Evolutionary conservation across 2,888 invertebrate genomes (phyloP), one percentile per base, ranked within the genome.

Genomic region (Heteromurus nitidus): DNA sequence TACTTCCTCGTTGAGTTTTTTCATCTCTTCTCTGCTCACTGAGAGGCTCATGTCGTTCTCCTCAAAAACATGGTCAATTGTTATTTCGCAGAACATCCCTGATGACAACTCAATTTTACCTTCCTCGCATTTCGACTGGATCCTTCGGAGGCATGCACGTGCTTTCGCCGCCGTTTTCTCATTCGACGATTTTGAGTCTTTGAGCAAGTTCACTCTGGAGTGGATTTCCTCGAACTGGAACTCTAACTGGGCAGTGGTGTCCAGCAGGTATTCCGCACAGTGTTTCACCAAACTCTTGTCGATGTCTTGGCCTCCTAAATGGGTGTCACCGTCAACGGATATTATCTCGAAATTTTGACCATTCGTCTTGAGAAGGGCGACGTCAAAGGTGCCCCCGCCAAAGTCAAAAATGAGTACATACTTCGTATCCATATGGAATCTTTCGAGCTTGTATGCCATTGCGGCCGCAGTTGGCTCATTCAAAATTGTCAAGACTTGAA

Each of bases 401-500:
- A 85, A 22, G 55, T 85, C 84, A 53, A 74, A 85, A n/a, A 83
- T 64, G 3, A 85, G 31, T 0, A 82, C 69, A 68, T 22, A 20
- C 5, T n/a, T 44, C 3, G 1, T 20, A 5, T 30, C 60, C 13
- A 18, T 50, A 36, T 28, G 24, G 0, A 50, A 30, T 16, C 70
- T 75, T 20, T 69, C 70, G 24, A 44, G 26, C 18, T 44, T 64
- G 31, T 82, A 84, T 3, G 82, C 82, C 5, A 84, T 67, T 1
- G 84, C 84, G 11, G 84, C 84, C 0, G 84, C 82, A 0, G 76
- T 76, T 9, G 96, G 96, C 89, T 97, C 96, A 88, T 96, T 96
- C 85, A 96, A 95, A 82, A 97, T 96, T 87, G 96, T 92, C 53
- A 96, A 90, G 1, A 97, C 96, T 89, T 96, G 96, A 28, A 97